phyloP scores from a whole-genome alignment of 2,797 vertebrate genomes.

The Tamandua tetradactyla region DNA sequence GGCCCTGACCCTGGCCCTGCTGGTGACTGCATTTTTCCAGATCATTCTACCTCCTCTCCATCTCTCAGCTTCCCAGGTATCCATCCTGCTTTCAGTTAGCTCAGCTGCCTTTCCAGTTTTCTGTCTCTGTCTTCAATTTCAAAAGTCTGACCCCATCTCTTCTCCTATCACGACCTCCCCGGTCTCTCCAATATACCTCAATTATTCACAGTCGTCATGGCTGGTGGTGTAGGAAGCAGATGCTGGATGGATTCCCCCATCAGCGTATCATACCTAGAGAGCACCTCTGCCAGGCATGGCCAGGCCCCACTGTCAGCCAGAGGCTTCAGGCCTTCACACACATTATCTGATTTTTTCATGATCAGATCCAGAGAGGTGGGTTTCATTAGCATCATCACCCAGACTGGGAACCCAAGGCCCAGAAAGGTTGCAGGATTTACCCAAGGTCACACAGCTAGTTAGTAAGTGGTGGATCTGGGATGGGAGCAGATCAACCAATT shows the following conservation, averaged over 20 bases:
- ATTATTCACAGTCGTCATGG: fast-evolving
- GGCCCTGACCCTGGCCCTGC: not conserved
- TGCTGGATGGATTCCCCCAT: not conserved
- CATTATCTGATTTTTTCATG: fast-evolving
- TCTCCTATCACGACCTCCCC: not conserved
- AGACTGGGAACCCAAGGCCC: not conserved
- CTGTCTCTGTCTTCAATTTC: not conserved
- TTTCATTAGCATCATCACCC: not conserved
- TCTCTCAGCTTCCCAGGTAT: not conserved
- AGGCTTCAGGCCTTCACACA: not conserved
- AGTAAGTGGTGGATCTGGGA: not conserved
- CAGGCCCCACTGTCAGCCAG: not conserved
- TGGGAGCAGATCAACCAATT: not conserved
- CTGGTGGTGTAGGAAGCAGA: not conserved
- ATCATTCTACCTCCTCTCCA: not conserved
- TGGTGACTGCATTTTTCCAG: not conserved
- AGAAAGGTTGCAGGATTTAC: not conserved
- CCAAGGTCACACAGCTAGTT: not conserved
- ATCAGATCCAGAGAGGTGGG: not conserved
- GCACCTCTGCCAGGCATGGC: fast-evolving
- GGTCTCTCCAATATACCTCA: not conserved
- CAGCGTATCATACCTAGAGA: fast-evolving
- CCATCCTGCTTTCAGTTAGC: not conserved
- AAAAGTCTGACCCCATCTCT: not conserved
- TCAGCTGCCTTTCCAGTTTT: not conserved